Base-by-base conservation (phyloP, 2,113 vertebrate genomes). In the Chaetodon trifascialis region DNA sequence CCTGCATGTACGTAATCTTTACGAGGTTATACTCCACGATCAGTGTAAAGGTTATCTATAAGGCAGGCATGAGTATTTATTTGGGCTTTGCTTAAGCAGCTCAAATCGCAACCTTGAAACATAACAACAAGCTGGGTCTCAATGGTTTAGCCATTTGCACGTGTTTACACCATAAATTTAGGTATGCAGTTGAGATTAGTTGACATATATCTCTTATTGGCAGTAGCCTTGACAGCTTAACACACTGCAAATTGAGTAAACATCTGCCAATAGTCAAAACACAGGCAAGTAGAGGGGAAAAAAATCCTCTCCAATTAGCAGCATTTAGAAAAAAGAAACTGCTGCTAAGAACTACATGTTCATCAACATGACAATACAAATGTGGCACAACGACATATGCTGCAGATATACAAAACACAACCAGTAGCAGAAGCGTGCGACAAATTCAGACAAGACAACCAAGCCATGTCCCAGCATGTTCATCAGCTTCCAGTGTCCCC, bases 41-140 rank as follows among this genome's bases (percentile, higher is more conserved):
- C 68, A 62, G 38, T 2, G 52, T 38, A 21, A 2, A n/a, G 21
- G 65, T 55, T 82, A 82, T 88, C 84, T 81, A 12, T n/a, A 8
- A 56, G 25, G 10, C 54, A 66, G 67, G 74, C 51, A 14, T 67
- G 82, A 87, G 60, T 42, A 83, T 89, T 71, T 72, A 77, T 76
- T 7, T 23, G 64, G 66, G 64, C 21, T 46, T n/a, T 19, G 17
- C 79, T 84, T 63, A 42, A 51, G 60, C 72, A 77, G 65, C 65
- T 80, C 2, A 73, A 73, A 73, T 17, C 25, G 2, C n/a, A 80
- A 91, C 92, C 91, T 92, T 92, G 86, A 85, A 62, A 52, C 15
- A 12, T 15, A 49, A 68, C 30, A 12, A 55, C 40, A 85, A 84
- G 23, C 42, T 51, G 54, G 55, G 46, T 44, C 55, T 59, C 25